These are phyloP conservation scores for Hexactinellida sp. DNA, from an alignment of 37 sponge, comb jelly and placozoan genomes.

Conservation along the genomic window DNA sequence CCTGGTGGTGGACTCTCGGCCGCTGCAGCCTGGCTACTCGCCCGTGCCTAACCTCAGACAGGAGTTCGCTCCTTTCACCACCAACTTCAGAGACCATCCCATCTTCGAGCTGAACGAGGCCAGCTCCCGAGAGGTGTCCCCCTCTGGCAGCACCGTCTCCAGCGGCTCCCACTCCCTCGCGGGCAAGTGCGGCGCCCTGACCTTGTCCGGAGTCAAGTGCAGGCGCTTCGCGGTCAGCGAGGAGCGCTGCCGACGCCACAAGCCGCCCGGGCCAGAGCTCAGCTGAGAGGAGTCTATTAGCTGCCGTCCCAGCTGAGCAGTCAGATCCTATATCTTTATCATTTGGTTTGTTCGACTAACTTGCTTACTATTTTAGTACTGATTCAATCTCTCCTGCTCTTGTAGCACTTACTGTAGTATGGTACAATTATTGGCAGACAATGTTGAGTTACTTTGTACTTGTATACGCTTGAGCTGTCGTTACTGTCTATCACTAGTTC, in stretches of 20 bases:
- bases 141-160: not conserved
- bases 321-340: not conserved
- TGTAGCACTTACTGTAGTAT: too few species aligned
- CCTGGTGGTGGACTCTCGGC: not conserved
- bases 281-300: not conserved
- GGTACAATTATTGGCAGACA: too few species aligned
- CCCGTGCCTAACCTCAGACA: not conserved
- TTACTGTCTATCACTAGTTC: too few species aligned
- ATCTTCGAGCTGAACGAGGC: not conserved
- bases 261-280: not conserved
- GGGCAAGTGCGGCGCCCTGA: not conserved
- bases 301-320: not conserved
- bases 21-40: not conserved
- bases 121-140: not conserved
- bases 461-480: too few species aligned
- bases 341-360: too few species aligned
- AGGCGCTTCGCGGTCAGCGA: not conserved
- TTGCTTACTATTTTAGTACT: too few species aligned
- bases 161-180: not conserved
- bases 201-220: not conserved
- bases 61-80: not conserved
- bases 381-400: not conserved
- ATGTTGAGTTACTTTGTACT: not conserved
- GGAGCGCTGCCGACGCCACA: not conserved
- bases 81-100: conserved; percentile 5